Evolutionary conservation across 2,113 vertebrate species (phyloP), one percentile per base, ranked within the genome.

Genomic region (Oncorhynchus keta): DNA sequence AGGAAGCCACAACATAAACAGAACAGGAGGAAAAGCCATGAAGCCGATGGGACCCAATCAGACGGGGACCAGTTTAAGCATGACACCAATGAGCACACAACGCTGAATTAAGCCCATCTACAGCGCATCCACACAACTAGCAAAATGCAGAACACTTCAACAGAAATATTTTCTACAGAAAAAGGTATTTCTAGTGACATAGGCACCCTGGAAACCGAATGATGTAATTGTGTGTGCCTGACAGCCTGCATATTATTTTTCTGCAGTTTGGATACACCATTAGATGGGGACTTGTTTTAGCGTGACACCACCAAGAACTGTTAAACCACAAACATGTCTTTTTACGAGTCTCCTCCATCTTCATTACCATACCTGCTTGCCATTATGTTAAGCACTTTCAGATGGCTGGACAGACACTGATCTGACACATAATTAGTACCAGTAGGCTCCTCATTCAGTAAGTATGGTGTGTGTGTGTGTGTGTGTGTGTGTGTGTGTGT

Each of bases 311-410:
- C 61, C 20, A 57, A 26, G 55, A 82, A 75, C 51, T 57, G 70
- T 79, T 26, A 64, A 64, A 55, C 2, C 61, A 24, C 61, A 22
- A 64, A 74, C 76, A 80, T 79, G 81, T 76, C 49, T 77, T 76
- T 85, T 87, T 14, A 51, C 2, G 12, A 51, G 49, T 51, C 49
- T 51, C 39, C 39, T 11, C 51, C 14, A 16, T 55, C 12, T 55
- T 55, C 51, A 55, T 13, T 55, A 55, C 51, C 51, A 55, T 55
- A 55, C 51, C 51, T 55, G 14, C 51, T 89, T 51, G 61, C 76
- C 75, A 87, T 89, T 89, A 90, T 71, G 83, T 64, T 87, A 87
- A 90, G 83, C 8, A 67, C 75, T 90, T 77, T 84, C 82, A 88
- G 87, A 79, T 86, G 84, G 68, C 30, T 70, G 80, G 49, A 32